Evolutionary conservation across 1,140 invertebrate genomes (phyloP), one percentile per base, ranked within the genome.

Genomic region (Drosophila mojavensis): DNA sequence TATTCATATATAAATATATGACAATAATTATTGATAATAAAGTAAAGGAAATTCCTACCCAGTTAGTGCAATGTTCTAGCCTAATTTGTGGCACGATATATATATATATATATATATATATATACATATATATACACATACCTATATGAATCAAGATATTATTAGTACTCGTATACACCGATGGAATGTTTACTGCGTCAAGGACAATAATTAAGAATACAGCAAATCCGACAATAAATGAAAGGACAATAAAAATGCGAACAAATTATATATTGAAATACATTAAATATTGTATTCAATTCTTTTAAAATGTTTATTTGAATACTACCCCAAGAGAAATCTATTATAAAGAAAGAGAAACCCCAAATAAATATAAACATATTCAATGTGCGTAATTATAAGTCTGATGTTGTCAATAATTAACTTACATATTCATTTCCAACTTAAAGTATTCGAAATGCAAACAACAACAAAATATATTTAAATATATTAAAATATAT

Each of bases 341-440:
- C 39, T 28, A 64, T 43, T 43, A 64, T 63, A 26, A 17, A 61
- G 75, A 30, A 5, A 30, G 5, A 30, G 5, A 30, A 3, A 30
- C 28, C 15, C 53, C 13, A 48, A 60, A 36, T 53, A 69, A 69
- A 75, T 54, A 75, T 60, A 75, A 76, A 84, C 73, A 85, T 78
- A 79, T 79, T 81, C 74, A 82, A 81, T 85, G 78, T 83, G 78
- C 76, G 85, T 90, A 90, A 90, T 91, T 88, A 83, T 85, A 91
- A 91, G 89, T 88, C 89, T 91, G 89, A 91, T 82, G 89, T 91
- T 72, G 83, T 90, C 89, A 91, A 91, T 91, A 89, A 74, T 69
- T 74, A 82, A 75, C 65, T 78, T 79, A 78, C 50, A 58, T 78
- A 78, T 78, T 81, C 60, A 82, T 68, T 81, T 81, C 66, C 64